phyloP scores from a whole-genome alignment of 2,888 invertebrate genomes.

The Chrysopilus asiliformis region DNA sequence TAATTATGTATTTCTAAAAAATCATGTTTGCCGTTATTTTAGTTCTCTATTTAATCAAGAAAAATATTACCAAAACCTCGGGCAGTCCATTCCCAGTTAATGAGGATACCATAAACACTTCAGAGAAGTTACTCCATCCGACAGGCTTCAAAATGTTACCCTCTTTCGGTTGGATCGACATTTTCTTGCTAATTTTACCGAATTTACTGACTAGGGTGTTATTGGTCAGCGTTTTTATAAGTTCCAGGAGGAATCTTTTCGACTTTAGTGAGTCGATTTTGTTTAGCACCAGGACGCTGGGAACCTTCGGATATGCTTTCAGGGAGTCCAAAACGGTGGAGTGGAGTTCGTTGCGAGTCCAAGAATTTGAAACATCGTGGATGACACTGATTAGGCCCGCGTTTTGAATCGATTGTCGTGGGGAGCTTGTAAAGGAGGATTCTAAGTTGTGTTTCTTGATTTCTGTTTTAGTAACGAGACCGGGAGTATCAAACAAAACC shows the following conservation, averaged over 20 bases:
- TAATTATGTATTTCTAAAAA: conserved; percentile 17
- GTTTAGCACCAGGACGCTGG: conserved; percentile 73
- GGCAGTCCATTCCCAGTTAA: conserved; percentile 60
- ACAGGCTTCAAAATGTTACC: conserved; percentile 16
- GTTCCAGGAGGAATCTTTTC: conserved; percentile 58
- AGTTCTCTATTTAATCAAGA: too few species aligned
- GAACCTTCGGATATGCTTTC: conserved; percentile 43
- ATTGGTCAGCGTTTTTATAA: conserved; percentile 56
- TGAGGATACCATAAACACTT: conserved; percentile 88
- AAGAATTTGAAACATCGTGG: conserved; percentile 66
- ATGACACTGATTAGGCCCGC: conserved; percentile 76
- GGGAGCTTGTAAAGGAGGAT: conserved; percentile 44
- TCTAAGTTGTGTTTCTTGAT: conserved; percentile 41
- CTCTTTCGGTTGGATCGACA: not conserved
- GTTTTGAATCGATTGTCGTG: conserved; percentile 40
- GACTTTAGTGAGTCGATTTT: conserved; percentile 67
- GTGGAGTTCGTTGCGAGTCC: conserved; percentile 54
- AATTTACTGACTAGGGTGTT: conserved; percentile 36
- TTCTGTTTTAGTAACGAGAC: conserved; percentile 60
- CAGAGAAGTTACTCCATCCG: conserved; percentile 67
- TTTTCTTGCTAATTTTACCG: conserved; percentile 18
- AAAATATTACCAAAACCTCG: conserved; percentile 47
- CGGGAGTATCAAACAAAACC: conserved; percentile 88
- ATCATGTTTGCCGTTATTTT: too few species aligned
- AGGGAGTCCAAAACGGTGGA: conserved; percentile 55